Evolutionary conservation across 2,797 vertebrate genomes (phyloP), one percentile per base, ranked within the genome.

Genomic region (Thunnus albacares): DNA sequence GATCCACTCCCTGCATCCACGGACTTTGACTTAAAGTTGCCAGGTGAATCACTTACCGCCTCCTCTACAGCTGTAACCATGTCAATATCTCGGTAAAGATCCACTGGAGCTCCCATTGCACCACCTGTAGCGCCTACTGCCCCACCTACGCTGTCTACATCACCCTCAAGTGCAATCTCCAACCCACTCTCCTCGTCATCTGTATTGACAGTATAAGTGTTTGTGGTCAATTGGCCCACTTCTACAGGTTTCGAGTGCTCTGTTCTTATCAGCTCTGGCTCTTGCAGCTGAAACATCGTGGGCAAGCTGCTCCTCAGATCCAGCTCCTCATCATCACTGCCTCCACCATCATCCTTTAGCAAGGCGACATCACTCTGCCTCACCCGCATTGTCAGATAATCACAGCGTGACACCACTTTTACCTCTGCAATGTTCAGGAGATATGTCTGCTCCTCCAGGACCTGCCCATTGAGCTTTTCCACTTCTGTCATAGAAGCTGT

Each of bases 391-490:
- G 97, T 96, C 79, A 99, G 96, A 87, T 98, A 99, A 92, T 99
- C 98, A 17, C 97, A 98, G 79, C 97, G 96, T 6, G 98, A 99
- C 81, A 98, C 95, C 1, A 97, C 97, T 94, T 97, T 97, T 65
- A 99, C 98, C 88, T 99, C 98, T 0, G 97, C 97, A 0, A 99
- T 96, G 92, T 97, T 97, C 5, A 99, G 96, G 56, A 97, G 95
- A 81, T 99, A 99, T 0, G 96, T 96, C 86, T 99, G 98, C 74
- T 99, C 98, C 82, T 99, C 98, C 63, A 99, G 90, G 45, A 97
- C 94, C 59, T 97, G 97, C 4, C 92, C 96, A 64, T 99, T 99
- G 24, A 96, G 90, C 80, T 98, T 98, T 86, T 99, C 97, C 10
- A 97, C 96, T 82, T 98, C 97, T 0, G 96, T 94, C 92, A 99